These are phyloP conservation scores for Ormia ochracea DNA, from an alignment of 2,888 invertebrate genomes.

Conservation along the genomic window DNA sequence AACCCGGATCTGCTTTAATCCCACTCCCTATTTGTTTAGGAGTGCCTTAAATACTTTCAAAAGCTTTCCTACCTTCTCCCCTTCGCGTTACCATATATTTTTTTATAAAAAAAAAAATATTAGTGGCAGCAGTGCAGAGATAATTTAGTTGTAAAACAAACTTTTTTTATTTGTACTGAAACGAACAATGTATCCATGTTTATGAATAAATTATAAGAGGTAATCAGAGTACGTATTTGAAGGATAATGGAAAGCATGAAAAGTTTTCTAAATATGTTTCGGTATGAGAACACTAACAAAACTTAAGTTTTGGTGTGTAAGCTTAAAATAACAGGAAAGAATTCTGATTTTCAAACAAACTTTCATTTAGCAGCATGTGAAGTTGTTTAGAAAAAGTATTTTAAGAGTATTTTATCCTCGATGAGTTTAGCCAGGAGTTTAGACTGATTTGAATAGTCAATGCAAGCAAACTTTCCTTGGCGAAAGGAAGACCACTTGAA, in stretches of 20 bases:
- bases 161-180: constrained; percentile 20
- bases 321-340: too few relatives aligned
- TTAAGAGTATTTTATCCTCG: too few relatives aligned
- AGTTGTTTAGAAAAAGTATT: too few relatives aligned
- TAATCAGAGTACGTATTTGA: constrained; percentile 1
- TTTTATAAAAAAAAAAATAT: neutral
- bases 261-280: neutral
- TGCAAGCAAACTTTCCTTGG: too few relatives aligned
- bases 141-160: constrained; percentile 39
- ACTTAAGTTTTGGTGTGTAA: too few relatives aligned
- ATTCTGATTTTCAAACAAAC: too few relatives aligned
- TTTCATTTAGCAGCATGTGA: too few relatives aligned
- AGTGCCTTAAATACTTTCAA: neutral
- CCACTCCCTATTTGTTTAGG: neutral
- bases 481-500: too few relatives aligned
- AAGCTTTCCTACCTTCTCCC: neutral
- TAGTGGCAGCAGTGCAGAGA: neutral
- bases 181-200: neutral
- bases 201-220: constrained; percentile 39
- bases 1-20: too few relatives aligned
- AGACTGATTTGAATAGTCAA: too few relatives aligned
- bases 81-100: too few relatives aligned
- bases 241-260: neutral
- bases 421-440: too few relatives aligned
- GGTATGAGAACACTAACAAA: neutral